A percentile compares a stretch with the other conserved stretches of the same genome.
Conservation (phyloP, 2,113 vertebrate species). For the Indicator indicator region DNA sequence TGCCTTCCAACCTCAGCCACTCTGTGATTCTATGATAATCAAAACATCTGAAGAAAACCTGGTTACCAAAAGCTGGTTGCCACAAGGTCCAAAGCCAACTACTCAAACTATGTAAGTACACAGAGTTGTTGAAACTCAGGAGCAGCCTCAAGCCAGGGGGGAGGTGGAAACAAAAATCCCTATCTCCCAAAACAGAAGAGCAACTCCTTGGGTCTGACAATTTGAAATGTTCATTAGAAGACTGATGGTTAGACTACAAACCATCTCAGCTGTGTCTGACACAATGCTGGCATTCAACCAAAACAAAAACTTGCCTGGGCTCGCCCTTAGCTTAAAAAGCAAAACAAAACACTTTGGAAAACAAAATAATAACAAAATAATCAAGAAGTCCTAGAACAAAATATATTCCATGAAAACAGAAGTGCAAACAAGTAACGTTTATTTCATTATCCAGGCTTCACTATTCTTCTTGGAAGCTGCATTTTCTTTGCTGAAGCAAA, state of each 20-base stretch:
- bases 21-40: too few relatives aligned
- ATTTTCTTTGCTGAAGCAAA: neutral
- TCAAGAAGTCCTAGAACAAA: neutral
- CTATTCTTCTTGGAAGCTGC: neutral
- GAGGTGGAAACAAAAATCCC: neutral
- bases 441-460: neutral
- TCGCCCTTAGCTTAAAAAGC: neutral
- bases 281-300: neutral
- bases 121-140: neutral
- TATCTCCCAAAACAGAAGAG: neutral
- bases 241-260: neutral
- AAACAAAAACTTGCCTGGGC: neutral
- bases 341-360: neutral
- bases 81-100: neutral
- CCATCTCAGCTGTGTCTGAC: neutral
- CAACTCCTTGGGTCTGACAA: neutral
- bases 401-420: neutral
- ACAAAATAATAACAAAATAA: too few relatives aligned
- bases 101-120: neutral
- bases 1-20: too few relatives aligned
- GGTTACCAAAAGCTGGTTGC: neutral
- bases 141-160: neutral
- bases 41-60: too few relatives aligned
- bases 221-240: neutral
- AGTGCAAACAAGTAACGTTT: neutral